Base-by-base conservation (phyloP, 64 coral and sea anemone genomes). In the Pachyseris speciosa region DNA sequence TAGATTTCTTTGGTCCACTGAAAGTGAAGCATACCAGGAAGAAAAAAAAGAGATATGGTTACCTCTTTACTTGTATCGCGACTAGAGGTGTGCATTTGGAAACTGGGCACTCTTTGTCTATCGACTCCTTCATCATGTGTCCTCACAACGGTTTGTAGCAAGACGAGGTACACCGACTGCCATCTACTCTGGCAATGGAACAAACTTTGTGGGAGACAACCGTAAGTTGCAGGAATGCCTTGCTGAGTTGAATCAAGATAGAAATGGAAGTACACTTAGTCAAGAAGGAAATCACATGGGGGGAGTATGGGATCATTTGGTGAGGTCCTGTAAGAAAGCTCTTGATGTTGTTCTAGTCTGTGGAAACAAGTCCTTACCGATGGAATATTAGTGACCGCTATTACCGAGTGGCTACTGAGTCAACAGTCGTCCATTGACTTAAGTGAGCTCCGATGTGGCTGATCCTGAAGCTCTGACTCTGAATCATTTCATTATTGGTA, bases 181-280 rank as follows among this genome's bases (percentile, higher is more conserved):
- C 16, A 57, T 87, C 8, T 37, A 64, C 16, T 74, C 64, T 52
- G 83, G 69, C 47, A 86, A 86, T 48, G 64, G 83, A 22, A 86
- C 83, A 19, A 86, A 70, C n/a, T 86, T 86, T 86, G 83, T 86
- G 25, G 83, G 83, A 70, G 83, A 63, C 24, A 50, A 70, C 64
- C 83, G 37, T 47, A 41, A 86, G 45, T 65, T 70, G 31, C 28
- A 12, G 3, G 83, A 49, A 22, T 45, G 38, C 16, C 31, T 51
- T 24, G 25, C 27, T 86, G 64, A 70, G 3, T 61, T 26, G 60
- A 70, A 68, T 17, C 49, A 84, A 22, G 17, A 49, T 66, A 66
- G 33, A 9, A 22, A 67, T 39, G 81, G 37, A 1, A 48, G 63
- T 57, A 37, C 4, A 17, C 39, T 85, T 28, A 60, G 48, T 16